Percentiles rank a stretch among this genome's conserved stretches.
phyloP scores from a whole-genome alignment of 1,140 invertebrate genomes.

The Pachyrhynchus sulphureomaculatus region DNA sequence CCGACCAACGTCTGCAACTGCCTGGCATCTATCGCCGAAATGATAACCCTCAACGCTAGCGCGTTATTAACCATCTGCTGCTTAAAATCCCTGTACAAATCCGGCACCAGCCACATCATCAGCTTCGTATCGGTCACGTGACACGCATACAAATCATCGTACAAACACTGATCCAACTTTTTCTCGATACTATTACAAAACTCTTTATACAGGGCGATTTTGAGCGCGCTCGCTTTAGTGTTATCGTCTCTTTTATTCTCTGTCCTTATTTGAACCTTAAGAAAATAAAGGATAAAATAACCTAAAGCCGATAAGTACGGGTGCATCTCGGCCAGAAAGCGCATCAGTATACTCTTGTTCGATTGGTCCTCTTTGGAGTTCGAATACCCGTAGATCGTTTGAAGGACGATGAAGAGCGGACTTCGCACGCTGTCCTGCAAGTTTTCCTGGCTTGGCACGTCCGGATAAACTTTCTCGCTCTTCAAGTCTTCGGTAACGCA shows the following conservation, averaged over 20 bases:
- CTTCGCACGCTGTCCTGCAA: conserved; percentile 76
- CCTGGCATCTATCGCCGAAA: conserved; percentile 83
- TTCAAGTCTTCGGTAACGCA: conserved; percentile 57
- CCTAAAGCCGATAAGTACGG: conserved; percentile 67
- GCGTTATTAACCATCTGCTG: conserved; percentile 82
- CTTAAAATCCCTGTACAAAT: conserved; percentile 89
- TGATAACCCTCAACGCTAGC: conserved; percentile 81
- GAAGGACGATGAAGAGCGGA: conserved; percentile 79
- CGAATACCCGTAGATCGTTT: conserved; percentile 66
- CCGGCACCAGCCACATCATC: conserved; percentile 87
- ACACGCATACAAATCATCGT: conserved; percentile 80
- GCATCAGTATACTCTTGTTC: conserved; percentile 70
- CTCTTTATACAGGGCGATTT: conserved; percentile 80
- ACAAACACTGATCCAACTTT: conserved; percentile 74
- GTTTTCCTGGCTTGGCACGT: conserved; percentile 56
- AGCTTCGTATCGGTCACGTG: conserved; percentile 85
- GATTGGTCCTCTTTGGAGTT: conserved; percentile 76
- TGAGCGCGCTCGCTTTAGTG: conserved; percentile 67
- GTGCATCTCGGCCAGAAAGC: conserved; percentile 73
- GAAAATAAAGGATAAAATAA: conserved; percentile 83
- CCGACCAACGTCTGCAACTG: conserved; percentile 89
- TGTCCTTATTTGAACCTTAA: conserved; percentile 72
- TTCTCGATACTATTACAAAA: conserved; percentile 80
- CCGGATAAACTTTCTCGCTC: conserved; percentile 54
- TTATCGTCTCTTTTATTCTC: conserved; percentile 62